phyloP scores from a whole-genome alignment of 30 jellyfish, hydroid and myxozoan species.

The Aurelia coerulea region DNA sequence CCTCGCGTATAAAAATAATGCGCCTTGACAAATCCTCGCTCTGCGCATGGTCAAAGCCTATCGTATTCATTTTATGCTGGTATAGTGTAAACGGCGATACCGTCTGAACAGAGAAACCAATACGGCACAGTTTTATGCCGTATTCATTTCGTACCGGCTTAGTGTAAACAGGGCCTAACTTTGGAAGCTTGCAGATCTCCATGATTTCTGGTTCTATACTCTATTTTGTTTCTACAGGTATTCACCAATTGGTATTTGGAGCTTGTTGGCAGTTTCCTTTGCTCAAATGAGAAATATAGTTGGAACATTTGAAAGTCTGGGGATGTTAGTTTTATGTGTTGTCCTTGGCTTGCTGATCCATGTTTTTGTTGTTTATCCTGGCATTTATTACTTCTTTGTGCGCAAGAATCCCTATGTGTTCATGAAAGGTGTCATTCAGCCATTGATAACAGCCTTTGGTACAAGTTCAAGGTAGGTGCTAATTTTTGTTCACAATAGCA shows the following conservation, averaged over 20 bases:
- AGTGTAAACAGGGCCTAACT: too few species aligned
- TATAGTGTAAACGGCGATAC: too few species aligned
- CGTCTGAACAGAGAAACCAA: too few species aligned
- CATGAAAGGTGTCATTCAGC: slow-evolving; percentile 80
- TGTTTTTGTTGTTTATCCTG: slow-evolving; percentile 70
- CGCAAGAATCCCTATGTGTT: slow-evolving; percentile 72
- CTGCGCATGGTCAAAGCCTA: too few species aligned
- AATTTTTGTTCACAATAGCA: background rate
- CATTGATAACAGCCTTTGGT: slow-evolving; percentile 93
- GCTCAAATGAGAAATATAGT: slow-evolving; percentile 80
- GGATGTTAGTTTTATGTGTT: slow-evolving; percentile 84
- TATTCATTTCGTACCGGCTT: too few species aligned
- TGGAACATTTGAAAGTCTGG: slow-evolving; percentile 84
- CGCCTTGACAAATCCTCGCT: too few species aligned
- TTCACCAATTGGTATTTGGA: slow-evolving; percentile 90
- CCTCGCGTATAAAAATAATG: too few species aligned
- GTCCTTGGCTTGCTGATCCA: slow-evolving; percentile 75
- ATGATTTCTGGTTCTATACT: background rate
- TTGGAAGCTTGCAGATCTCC: background rate
- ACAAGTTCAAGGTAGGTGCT: slow-evolving; percentile 86
- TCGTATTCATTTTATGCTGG: too few species aligned
- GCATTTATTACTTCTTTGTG: slow-evolving; percentile 53
- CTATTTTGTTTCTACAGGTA: slow-evolving; percentile 45
- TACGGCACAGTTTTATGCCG: too few species aligned
- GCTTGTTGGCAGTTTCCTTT: slow-evolving; percentile 82